Evolutionary conservation across 2,888 invertebrate species (phyloP).

Genomic region (Apodemia duryi): DNA sequence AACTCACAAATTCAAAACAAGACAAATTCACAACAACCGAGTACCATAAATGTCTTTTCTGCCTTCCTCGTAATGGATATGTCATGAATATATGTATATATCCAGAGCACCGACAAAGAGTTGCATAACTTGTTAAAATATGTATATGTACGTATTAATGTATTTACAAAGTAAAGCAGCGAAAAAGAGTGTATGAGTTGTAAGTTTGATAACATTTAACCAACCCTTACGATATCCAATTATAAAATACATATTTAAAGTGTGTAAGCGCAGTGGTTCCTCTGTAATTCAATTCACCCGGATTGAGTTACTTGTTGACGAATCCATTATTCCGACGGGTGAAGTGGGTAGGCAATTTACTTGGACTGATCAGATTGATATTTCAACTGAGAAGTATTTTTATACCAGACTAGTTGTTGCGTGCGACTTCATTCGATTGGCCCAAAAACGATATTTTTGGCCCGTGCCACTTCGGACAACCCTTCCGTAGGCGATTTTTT

Average conservation of each 20-base stretch:
- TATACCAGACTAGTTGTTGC: too few relatives aligned
- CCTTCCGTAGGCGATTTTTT: too few relatives aligned
- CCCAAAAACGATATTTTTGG: too few relatives aligned
- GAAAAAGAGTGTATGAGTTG: not conserved
- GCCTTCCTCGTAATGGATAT: too few relatives aligned
- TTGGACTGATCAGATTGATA: not conserved
- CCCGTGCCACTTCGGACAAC: too few relatives aligned
- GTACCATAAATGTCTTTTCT: too few relatives aligned
- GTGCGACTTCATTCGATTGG: too few relatives aligned
- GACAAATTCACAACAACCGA: too few relatives aligned
- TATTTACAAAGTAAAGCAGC: not conserved
- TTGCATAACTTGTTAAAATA: too few relatives aligned
- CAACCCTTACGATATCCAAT: constrained; percentile 41
- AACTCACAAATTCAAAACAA: too few relatives aligned
- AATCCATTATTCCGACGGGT: constrained; percentile 57
- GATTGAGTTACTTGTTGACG: constrained; percentile 72
- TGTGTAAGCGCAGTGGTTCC: constrained; percentile 51
- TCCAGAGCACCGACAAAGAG: too few relatives aligned
- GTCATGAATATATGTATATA: too few relatives aligned
- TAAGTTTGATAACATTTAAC: constrained; percentile 3
- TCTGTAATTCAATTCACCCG: constrained; percentile 60
- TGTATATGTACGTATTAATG: not conserved
- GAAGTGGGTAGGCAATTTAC: constrained; percentile 39
- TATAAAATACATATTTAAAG: constrained; percentile 65
- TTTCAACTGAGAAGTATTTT: not conserved